Conservation (phyloP, 53 echinoderm and acorn worm species). For the Mesocentrotus franciscanus region DNA sequence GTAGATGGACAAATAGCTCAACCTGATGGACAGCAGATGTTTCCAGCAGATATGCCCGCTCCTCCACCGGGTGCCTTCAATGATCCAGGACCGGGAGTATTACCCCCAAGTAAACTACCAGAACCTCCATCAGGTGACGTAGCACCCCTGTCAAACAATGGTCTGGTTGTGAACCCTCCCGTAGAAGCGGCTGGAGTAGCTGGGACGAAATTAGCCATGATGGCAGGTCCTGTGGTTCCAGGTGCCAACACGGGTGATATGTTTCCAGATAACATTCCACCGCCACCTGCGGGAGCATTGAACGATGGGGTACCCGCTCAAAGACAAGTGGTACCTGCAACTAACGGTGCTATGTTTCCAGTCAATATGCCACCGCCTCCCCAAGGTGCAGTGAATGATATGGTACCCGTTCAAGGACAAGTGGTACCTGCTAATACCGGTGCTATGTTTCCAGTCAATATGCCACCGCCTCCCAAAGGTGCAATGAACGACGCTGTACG, state of each 20-base stretch:
- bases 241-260: neutral
- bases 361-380: conserved; percentile 28
- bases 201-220: neutral
- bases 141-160: neutral
- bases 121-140: neutral
- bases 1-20: neutral
- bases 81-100: neutral
- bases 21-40: neutral
- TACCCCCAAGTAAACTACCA: neutral
- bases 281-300: neutral
- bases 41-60: neutral
- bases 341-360: conserved; percentile 32
- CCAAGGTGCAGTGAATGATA: neutral
- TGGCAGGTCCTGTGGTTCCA: conserved; percentile 28
- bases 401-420: neutral
- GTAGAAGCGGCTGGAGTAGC: neutral
- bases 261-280: neutral
- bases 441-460: conserved; percentile 11
- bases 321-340: neutral
- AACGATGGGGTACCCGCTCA: neutral
- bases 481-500: conserved; percentile 16
- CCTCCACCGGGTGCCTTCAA: conserved; percentile 8
- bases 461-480: conserved; percentile 19
- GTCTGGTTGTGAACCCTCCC: too few species aligned
- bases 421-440: neutral